phyloP scores from a whole-genome alignment of 2,797 vertebrate species.

The Gallinago nigripennis region DNA sequence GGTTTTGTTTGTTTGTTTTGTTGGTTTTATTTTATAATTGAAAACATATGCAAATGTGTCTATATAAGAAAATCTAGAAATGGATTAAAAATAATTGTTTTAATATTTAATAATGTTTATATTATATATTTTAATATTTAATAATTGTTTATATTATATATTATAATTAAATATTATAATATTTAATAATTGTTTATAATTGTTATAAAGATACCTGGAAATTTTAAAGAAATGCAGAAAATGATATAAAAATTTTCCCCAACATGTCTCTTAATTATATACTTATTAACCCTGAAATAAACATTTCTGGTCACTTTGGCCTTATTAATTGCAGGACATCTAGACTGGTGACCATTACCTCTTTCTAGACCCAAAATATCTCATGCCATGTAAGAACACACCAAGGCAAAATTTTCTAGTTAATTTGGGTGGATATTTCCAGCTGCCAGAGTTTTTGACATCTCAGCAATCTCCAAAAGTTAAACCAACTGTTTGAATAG shows the following conservation, averaged over 20 bases:
- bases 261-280: not conserved
- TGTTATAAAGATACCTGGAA: not conserved
- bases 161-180: too few species aligned
- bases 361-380: not conserved
- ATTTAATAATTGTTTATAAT: too few species aligned
- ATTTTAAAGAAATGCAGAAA: not conserved
- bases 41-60: not conserved
- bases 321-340: not conserved
- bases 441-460: not conserved
- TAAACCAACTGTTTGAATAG: not conserved
- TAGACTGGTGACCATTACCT: not conserved
- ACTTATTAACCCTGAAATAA: not conserved
- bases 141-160: too few species aligned
- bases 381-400: not conserved
- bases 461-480: not conserved
- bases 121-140: too few species aligned
- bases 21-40: not conserved
- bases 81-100: fast-evolving
- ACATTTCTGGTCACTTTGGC: not conserved
- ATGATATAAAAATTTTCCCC: not conserved
- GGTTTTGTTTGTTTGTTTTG: not conserved
- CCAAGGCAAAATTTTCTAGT: not conserved
- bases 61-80: not conserved
- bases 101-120: too few species aligned
- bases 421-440: not conserved